Percentiles rank a stretch among this genome's conserved stretches.
Evolutionary conservation across 2,113 vertebrate species (phyloP).

Genomic region (Pteruthius melanotis): DNA sequence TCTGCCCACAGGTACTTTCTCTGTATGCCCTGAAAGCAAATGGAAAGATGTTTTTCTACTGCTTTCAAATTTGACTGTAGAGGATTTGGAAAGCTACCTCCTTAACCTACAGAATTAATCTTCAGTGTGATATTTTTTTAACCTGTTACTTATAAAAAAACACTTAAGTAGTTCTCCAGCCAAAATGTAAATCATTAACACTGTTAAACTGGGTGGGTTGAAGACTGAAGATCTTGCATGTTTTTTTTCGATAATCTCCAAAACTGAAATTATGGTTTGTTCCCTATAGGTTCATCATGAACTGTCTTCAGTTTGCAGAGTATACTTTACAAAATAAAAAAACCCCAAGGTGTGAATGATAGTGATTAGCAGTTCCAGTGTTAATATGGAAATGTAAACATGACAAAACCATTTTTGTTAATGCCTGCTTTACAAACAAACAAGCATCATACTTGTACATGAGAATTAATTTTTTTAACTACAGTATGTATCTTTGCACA

Average conservation of each 20-base stretch:
- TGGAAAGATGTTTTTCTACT: not conserved
- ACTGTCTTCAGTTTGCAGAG: not conserved
- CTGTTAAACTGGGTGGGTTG: not conserved
- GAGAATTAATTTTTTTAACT: not conserved
- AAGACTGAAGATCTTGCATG: not conserved
- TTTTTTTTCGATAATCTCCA: not conserved
- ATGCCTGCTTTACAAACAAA: not conserved
- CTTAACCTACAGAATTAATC: not conserved
- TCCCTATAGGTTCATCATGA: not conserved
- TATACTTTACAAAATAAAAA: not conserved
- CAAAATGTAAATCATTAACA: constrained; percentile 39
- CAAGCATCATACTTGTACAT: not conserved
- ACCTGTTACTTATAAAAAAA: constrained; percentile 15
- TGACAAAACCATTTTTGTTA: not conserved
- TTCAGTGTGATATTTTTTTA: not conserved
- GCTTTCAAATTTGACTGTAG: not conserved
- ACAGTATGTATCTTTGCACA: not conserved
- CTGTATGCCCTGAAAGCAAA: not conserved
- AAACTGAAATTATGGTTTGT: not conserved
- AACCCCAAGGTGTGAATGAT: not conserved
- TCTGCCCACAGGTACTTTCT: not conserved
- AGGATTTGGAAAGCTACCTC: not conserved
- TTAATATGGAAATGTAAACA: not conserved
- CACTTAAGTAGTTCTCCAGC: not conserved
- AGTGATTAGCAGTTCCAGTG: not conserved